phyloP scores from a whole-genome alignment of 2,888 invertebrate species.

The Eupithecia insigniata region DNA sequence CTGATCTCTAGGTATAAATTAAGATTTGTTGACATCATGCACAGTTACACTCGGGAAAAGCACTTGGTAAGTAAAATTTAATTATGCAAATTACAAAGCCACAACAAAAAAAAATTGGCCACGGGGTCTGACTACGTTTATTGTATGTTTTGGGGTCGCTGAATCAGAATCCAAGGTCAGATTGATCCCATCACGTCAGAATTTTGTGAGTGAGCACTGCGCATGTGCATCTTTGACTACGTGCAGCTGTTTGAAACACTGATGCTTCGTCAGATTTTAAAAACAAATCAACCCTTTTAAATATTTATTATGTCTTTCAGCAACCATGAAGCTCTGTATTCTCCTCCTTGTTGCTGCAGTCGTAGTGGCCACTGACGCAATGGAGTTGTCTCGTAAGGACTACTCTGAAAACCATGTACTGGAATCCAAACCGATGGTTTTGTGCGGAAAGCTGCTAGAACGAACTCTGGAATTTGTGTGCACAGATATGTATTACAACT shows the following conservation, averaged over 20 bases:
- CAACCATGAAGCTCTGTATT: background rate
- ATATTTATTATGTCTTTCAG: background rate
- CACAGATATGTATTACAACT: background rate
- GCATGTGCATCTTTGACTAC: too few species aligned
- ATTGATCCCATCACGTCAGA: too few species aligned
- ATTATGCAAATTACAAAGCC: background rate
- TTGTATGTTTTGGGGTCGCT: too few species aligned
- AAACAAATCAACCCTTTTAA: background rate
- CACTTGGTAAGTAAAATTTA: background rate
- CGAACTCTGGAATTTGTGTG: background rate
- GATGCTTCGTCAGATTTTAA: too few species aligned
- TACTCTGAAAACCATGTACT: background rate
- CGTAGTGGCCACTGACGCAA: background rate
- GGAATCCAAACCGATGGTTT: background rate
- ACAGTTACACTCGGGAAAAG: background rate
- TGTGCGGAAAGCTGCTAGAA: background rate
- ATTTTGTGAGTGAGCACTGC: too few species aligned
- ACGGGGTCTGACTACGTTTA: too few species aligned
- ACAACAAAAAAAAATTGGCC: too few species aligned
- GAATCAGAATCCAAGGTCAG: too few species aligned
- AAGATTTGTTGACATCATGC: background rate
- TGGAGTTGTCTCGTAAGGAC: background rate
- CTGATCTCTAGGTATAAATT: background rate
- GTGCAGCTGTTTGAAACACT: too few species aligned
- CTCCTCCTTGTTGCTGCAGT: background rate